phyloP scores from a whole-genome alignment of 2,113 vertebrate genomes.

The Psettodes erumei region DNA sequence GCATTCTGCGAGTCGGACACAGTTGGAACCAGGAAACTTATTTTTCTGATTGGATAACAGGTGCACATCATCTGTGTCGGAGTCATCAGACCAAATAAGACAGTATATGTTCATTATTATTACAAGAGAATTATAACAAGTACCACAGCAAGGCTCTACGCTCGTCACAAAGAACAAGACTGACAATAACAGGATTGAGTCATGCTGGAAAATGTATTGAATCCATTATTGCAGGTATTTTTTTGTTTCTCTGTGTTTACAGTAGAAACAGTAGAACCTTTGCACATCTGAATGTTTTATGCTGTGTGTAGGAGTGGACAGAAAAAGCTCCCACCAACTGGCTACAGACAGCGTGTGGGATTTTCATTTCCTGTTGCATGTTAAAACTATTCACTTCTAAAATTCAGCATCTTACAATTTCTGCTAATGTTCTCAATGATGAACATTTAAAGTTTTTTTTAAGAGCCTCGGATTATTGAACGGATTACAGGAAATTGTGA shows the following conservation, averaged over 20 bases:
- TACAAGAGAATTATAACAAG: not conserved
- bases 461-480: not conserved
- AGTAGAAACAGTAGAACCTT: slow-evolving; percentile 48
- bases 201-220: not conserved
- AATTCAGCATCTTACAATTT: slow-evolving; percentile 24
- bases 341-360: slow-evolving; percentile 72
- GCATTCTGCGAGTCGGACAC: slow-evolving; percentile 16
- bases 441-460: not conserved
- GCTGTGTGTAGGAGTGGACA: slow-evolving; percentile 69
- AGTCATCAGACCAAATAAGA: slow-evolving; percentile 43
- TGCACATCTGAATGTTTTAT: slow-evolving; percentile 65
- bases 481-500: not conserved
- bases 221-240: not conserved
- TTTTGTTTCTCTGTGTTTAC: slow-evolving; percentile 18
- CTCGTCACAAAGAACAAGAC: not conserved
- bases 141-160: not conserved
- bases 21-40: slow-evolving; percentile 37
- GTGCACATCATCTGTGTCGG: slow-evolving; percentile 21
- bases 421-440: slow-evolving; percentile 5
- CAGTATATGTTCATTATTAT: slow-evolving; percentile 2
- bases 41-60: slow-evolving; percentile 21
- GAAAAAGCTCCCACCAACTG: slow-evolving; percentile 68
- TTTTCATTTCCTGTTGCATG: slow-evolving; percentile 59
- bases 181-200: not conserved
- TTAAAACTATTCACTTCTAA: slow-evolving; percentile 43